phyloP scores from a whole-genome alignment of 2,113 vertebrate species.

The Leptodactylus fuscus region DNA sequence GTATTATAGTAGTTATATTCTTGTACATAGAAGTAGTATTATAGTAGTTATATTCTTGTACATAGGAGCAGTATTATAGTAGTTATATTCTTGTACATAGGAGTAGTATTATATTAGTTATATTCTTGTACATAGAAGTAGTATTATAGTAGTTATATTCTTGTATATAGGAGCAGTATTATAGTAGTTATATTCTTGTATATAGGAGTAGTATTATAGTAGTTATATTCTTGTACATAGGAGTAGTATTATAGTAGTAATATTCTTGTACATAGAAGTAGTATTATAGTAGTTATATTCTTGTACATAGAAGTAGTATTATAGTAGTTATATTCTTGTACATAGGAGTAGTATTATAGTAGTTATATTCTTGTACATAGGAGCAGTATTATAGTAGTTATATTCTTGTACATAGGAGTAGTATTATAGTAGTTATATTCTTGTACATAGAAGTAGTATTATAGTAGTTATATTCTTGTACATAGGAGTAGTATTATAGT shows the following conservation, averaged over 20 bases:
- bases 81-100: not conserved
- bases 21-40: not conserved
- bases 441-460: not conserved
- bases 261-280: not conserved
- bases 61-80: slow-evolving; percentile 5
- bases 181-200: slow-evolving; percentile 14
- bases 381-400: too few species aligned
- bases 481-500: not conserved
- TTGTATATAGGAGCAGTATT: not conserved
- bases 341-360: not conserved
- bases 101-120: not conserved
- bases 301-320: not conserved
- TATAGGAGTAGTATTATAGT: not conserved
- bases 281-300: too few species aligned
- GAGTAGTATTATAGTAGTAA: too few species aligned
- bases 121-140: not conserved
- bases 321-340: slow-evolving; percentile 16
- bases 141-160: slow-evolving; percentile 18
- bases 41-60: slow-evolving; percentile 11
- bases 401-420: not conserved
- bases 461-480: slow-evolving; percentile 4
- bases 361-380: not conserved
- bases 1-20: not conserved
- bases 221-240: slow-evolving; percentile 1
- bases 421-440: slow-evolving; percentile 18